These are phyloP conservation scores for Brachionus plicatilis DNA, from an alignment of 1,140 invertebrate genomes.

Conservation along the genomic window DNA sequence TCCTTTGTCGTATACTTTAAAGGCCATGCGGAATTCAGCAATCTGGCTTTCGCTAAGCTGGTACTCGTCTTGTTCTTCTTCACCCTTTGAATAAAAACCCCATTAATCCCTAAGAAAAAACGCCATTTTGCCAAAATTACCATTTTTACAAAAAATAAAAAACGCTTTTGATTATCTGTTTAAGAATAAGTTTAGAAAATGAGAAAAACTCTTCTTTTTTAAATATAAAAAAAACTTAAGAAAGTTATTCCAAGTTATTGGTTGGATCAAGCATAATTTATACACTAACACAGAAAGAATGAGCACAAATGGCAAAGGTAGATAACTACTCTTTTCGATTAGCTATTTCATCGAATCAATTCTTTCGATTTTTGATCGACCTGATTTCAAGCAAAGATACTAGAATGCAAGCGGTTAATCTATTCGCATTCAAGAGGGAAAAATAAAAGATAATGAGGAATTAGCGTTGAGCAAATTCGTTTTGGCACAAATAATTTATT, in stretches of 20 bases:
- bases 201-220: background rate
- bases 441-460: background rate
- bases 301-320: background rate
- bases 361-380: background rate
- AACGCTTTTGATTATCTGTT: constrained; percentile 29
- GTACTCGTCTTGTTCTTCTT: constrained; percentile 38
- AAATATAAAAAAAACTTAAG: constrained; percentile 42
- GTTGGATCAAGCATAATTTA: background rate
- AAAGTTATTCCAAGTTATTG: constrained; percentile 42
- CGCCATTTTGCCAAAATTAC: background rate
- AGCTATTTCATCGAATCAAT: constrained; percentile 13
- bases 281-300: background rate
- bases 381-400: background rate
- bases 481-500: background rate
- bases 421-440: background rate
- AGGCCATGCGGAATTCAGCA: constrained; percentile 18
- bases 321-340: constrained; percentile 8
- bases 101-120: background rate
- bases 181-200: constrained; percentile 25
- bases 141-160: constrained; percentile 26
- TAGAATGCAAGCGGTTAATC: background rate
- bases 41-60: constrained; percentile 12
- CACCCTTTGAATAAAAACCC: background rate
- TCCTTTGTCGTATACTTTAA: constrained; percentile 28
- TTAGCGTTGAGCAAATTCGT: background rate